A percentile compares a stretch with the other conserved stretches of the same genome.
These are phyloP conservation scores for Hermodice carunculata DNA, from an alignment of 2,888 invertebrate species.

Conservation along the genomic window DNA sequence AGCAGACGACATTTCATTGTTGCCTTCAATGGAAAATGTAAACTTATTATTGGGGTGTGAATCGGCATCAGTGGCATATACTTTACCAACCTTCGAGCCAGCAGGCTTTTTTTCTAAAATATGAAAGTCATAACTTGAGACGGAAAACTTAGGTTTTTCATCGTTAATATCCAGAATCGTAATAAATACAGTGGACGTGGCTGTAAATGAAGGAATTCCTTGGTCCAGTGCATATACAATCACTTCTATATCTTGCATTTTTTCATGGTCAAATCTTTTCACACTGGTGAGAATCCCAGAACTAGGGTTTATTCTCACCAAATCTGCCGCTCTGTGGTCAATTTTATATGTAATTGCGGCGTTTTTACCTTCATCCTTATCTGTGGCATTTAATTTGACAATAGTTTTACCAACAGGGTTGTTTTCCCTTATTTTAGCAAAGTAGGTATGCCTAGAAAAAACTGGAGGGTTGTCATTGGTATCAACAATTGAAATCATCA, in stretches of 20 bases:
- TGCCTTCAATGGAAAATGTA: constrained; percentile 13
- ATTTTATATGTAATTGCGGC: constrained; percentile 17
- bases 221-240: constrained; percentile 16
- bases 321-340: constrained; percentile 4
- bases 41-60: constrained; percentile 22
- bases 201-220: not conserved
- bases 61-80: constrained; percentile 20
- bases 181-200: constrained; percentile 5
- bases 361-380: constrained; percentile 11
- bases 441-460: constrained; percentile 10
- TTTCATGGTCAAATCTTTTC: constrained; percentile 14
- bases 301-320: constrained; percentile 10
- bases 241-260: not conserved
- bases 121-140: constrained; percentile 15
- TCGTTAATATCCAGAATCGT: constrained; percentile 17
- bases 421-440: constrained; percentile 1
- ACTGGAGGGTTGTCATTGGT: constrained; percentile 75
- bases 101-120: constrained; percentile 24
- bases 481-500: constrained; percentile 82
- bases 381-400: constrained; percentile 12
- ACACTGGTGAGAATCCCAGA: constrained; percentile 16
- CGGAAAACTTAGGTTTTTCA: constrained; percentile 13
- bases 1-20: not conserved
- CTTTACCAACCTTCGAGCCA: constrained; percentile 26
- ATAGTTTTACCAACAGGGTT: constrained; percentile 5